phyloP scores from a whole-genome alignment of 2,797 vertebrate species.

The Anableps anableps region DNA sequence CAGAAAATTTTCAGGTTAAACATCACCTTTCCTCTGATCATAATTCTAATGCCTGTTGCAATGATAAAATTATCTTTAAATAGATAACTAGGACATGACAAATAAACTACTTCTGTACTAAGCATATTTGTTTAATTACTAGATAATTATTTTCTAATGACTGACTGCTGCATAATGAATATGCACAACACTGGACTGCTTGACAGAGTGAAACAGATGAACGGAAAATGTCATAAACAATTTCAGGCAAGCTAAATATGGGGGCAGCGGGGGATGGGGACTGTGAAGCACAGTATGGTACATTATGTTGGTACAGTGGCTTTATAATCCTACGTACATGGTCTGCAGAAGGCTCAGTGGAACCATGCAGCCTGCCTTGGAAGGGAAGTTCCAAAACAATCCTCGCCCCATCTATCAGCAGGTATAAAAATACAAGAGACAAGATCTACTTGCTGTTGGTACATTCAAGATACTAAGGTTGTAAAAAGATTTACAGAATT shows the following conservation, averaged over 20 bases:
- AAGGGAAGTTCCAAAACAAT: slow-evolving; percentile 83
- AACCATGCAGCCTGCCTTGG: slow-evolving; percentile 81
- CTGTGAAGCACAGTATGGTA: slow-evolving; percentile 42
- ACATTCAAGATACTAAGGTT: slow-evolving; percentile 63
- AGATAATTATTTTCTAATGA: slow-evolving; percentile 23
- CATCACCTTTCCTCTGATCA: slow-evolving; percentile 24
- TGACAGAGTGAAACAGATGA: slow-evolving; percentile 68
- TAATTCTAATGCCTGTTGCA: slow-evolving; percentile 28
- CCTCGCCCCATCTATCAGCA: slow-evolving; percentile 81
- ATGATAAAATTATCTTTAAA: slow-evolving; percentile 22
- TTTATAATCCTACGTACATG: slow-evolving; percentile 78
- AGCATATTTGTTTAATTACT: slow-evolving; percentile 27
- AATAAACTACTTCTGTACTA: slow-evolving; percentile 21
- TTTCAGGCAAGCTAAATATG: slow-evolving; percentile 44
- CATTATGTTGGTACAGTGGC: slow-evolving; percentile 34
- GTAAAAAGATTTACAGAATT: slow-evolving; percentile 42
- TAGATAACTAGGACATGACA: slow-evolving; percentile 30
- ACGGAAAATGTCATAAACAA: slow-evolving; percentile 61
- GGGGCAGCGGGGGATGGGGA: neutral
- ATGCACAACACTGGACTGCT: slow-evolving; percentile 56
- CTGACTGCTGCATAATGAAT: slow-evolving; percentile 38
- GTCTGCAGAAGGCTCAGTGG: slow-evolving; percentile 83
- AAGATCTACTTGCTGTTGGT: slow-evolving; percentile 60
- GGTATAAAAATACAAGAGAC: slow-evolving; percentile 75
- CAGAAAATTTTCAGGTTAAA: slow-evolving; percentile 20